These are phyloP conservation scores for Rhabdophis nuchalis DNA, from an alignment of 2,797 vertebrate species.

Conservation along the genomic window DNA sequence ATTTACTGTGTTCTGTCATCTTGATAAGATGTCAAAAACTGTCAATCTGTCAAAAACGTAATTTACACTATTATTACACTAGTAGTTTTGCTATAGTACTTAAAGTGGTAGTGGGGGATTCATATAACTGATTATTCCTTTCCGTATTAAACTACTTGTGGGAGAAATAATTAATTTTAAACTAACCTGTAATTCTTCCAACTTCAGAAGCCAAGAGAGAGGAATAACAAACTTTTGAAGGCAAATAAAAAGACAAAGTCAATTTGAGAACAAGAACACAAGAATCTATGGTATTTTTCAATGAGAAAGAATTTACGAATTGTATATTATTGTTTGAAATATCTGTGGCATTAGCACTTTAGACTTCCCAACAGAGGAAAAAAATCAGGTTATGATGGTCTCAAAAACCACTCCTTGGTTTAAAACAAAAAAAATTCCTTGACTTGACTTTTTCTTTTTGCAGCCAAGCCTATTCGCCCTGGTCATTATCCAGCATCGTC, in stretches of 20 bases:
- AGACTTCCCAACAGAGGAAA: background rate
- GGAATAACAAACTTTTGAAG: background rate
- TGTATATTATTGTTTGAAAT: background rate
- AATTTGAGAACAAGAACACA: background rate
- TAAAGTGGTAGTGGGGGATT: background rate
- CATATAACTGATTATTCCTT: background rate
- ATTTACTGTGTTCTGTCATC: background rate
- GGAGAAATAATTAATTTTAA: background rate
- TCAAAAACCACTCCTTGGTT: background rate
- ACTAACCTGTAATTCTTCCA: background rate
- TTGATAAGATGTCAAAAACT: background rate
- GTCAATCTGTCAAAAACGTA: background rate
- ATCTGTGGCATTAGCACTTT: background rate
- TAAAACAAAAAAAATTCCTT: background rate
- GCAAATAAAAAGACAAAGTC: background rate
- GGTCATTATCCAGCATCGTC: slow-evolving; percentile 86
- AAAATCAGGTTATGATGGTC: background rate
- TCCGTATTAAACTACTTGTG: background rate
- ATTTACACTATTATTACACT: background rate
- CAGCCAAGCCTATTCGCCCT: slow-evolving; percentile 93
- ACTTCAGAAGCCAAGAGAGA: background rate
- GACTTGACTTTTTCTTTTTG: slow-evolving; percentile 2
- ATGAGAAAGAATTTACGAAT: background rate
- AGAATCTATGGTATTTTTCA: background rate
- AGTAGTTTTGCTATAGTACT: background rate